Percentiles rank a stretch among this genome's conserved stretches.
Evolutionary conservation across 2,888 invertebrate species (phyloP).

Genomic region (Drosophila rellima): DNA sequence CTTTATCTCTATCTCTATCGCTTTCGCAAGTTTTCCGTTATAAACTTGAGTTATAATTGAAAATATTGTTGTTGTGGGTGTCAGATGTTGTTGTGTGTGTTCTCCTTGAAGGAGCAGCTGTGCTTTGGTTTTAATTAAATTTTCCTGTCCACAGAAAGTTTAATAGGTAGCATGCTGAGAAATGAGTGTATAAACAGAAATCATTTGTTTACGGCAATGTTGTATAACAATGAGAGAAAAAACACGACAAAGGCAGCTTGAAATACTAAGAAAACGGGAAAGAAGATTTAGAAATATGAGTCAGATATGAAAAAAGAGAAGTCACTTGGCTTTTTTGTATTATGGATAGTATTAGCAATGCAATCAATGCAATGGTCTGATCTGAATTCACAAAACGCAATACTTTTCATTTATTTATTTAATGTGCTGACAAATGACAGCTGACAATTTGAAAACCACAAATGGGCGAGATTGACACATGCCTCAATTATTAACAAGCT

Average conservation of each 20-base stretch:
- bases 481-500: conserved; percentile 30
- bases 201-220: conserved; percentile 64
- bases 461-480: conserved; percentile 32
- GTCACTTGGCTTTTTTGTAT: no score
- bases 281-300: neutral
- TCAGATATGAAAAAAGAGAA: neutral
- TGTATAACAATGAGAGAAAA: conserved; percentile 15
- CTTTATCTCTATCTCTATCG: conserved; percentile 32
- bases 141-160: conserved; percentile 77
- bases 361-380: neutral
- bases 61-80: conserved; percentile 62
- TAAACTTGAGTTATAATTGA: conserved; percentile 80
- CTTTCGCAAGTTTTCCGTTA: conserved; percentile 61
- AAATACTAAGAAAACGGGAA: neutral
- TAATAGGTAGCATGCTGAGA: conserved; percentile 79
- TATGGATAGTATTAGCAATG: neutral
- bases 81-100: conserved; percentile 39
- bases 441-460: conserved; percentile 15
- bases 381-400: neutral
- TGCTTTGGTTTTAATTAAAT: conserved; percentile 79
- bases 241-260: conserved; percentile 2
- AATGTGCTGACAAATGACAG: conserved; percentile 16
- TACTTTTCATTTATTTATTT: neutral
- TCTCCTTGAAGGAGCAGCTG: conserved; percentile 66
- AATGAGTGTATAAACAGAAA: conserved; percentile 72